These are phyloP conservation scores for Apodemus agrarius DNA, from an alignment of 2,797 vertebrate genomes.

Conservation along the genomic window DNA sequence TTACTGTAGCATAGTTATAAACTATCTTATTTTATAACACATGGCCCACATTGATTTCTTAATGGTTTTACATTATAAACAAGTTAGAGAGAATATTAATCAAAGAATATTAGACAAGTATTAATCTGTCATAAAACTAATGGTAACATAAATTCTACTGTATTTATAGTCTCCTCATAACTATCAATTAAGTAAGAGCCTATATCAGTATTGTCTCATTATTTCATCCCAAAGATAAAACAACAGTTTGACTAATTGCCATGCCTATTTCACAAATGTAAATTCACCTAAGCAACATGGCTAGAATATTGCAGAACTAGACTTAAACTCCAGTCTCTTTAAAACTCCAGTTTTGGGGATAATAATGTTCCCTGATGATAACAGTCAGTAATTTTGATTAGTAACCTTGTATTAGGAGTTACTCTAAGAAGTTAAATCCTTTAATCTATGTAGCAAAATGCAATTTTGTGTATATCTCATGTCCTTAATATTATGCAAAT, in stretches of 20 bases:
- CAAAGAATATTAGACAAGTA: background rate
- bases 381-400: background rate
- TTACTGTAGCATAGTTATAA: constrained; percentile 28
- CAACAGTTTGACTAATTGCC: background rate
- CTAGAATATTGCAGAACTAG: background rate
- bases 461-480: background rate
- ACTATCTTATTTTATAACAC: background rate
- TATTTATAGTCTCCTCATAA: background rate
- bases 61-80: constrained; percentile 3
- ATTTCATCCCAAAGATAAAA: background rate
- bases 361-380: background rate
- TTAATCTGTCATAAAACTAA: constrained; percentile 15
- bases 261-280: background rate
- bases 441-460: background rate
- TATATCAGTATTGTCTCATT: background rate
- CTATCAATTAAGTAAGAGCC: background rate
- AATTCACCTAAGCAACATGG: background rate
- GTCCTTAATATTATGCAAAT: background rate
- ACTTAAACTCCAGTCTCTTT: background rate
- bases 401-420: background rate
- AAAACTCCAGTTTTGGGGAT: background rate
- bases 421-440: background rate
- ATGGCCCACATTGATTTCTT: background rate
- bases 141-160: background rate
- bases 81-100: background rate